Evolutionary conservation across 2,797 vertebrate genomes (phyloP), one percentile per base, ranked within the genome.

Genomic region (Salmo trutta): DNA sequence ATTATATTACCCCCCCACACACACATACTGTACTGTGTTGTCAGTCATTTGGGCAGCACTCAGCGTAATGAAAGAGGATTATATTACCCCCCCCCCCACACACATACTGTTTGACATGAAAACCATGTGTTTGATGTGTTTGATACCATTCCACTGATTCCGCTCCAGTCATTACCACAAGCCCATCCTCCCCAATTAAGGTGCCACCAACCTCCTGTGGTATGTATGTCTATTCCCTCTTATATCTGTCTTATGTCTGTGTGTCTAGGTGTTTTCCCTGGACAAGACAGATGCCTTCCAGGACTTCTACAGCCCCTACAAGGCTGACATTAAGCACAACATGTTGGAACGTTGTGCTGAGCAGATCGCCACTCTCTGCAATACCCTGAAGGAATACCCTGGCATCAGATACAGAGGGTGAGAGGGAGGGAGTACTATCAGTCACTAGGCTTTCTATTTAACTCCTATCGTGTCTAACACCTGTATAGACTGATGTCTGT

Each of bases 261-360:
- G 1, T 52, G 12, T 64, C 21, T 64, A 94, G 93, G 94, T 94
- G 77, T 94, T 90, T 73, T 97, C 97, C 27, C 85, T 98, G 94
- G 98, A 96, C 84, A 97, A 94, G 1, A 87, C 90, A 0, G 96
- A 97, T 81, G 96, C 97, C 91, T 98, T 99, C 91, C 98, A 98
- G 87, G 98, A 97, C 91, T 97, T 99, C 88, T 99, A 99, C 92
- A 99, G 98, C 82, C 98, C 98, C 0, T 97, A 96, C 88, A 99
- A 99, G 93, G 94, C 95, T 1, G 97, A 98, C 76, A 95, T 98
- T 92, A 99, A 98, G 91, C 97, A 95, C 76, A 96, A 96, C 0
- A 96, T 98, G 86, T 83, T 99, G 93, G 98, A 99, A 88, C 95
- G 96, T 4, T 95, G 98, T 83, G 98, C 98, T 0, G 98, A 99